Base-by-base conservation (phyloP, 2,888 invertebrate species). In the Pandemis cinnamomeana region DNA sequence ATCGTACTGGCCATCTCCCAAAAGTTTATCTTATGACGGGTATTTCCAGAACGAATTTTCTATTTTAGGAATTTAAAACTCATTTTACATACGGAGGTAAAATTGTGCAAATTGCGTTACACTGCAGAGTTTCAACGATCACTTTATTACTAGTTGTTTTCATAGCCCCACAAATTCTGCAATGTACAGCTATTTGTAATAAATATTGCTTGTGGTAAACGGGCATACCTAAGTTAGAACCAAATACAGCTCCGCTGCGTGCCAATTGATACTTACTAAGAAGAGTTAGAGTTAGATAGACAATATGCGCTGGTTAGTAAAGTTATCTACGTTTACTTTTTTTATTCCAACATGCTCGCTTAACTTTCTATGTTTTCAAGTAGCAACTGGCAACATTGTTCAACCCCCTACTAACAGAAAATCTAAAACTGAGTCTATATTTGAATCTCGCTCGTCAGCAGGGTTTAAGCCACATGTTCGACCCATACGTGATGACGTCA, bases 1-100 rank as follows among this genome's bases (percentile, higher is more conserved):
- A 67, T 72, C 48, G 42, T 11, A 10, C 64, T 72, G 72, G 72
- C 69, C 48, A 64, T 69, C 72, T 69, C 42, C 72, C 69, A 72
- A 72, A 15, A 20, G 5, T 20, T 15, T 53, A 53, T 53, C 53
- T 53, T 8, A 15, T 15, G 15, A 5, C 53, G 53, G 15, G 15
- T 53, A 53, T 53, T 53, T 53, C 53, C 53, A 53, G 53, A 53
- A 20, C 15, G 15, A 15, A 53, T 15, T 53, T 53, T 53, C 53
- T 13, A 13, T 15, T 53, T 15, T 53, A 1, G 20, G 8, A 15
- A 53, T 20, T 53, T 15, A 15, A 53, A 53, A n/a, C 7, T 3
- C 51, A 11, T 5, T 48, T n/a, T 5, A 51, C 13, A 11, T n/a
- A 5, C 5, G 6, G n/a, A n/a, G 6, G 3, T 20, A 53, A 53